Evolutionary conservation across 1,140 invertebrate species (phyloP), one percentile per base, ranked within the genome.

Genomic region (Aphaenogaster rudis): DNA sequence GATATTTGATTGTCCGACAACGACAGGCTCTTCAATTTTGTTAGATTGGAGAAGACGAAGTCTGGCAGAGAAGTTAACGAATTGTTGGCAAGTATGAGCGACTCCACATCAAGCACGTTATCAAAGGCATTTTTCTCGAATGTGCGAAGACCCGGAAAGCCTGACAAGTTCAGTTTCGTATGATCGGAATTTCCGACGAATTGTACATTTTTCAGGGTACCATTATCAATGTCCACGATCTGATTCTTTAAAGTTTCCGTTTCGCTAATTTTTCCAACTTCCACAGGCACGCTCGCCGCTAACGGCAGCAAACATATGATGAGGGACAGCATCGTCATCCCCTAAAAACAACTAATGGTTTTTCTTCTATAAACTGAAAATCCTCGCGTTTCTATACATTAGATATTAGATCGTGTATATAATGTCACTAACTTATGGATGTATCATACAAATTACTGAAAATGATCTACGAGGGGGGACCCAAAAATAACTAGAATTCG

Each of bases 21-120:
- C 0, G 85, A 92, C 1, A 94, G 28, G 11, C 45, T 72, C 36
- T 88, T 74, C 1, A 94, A 67, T 9, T 86, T 89, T 5, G 87
- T 91, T 8, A 94, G 50, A 67, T 93, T 91, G 1, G 91, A 88
- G 78, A 94, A 94, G 0, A 93, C 69, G n/a, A 87, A 90, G 1
- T 91, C 84, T 2, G 93, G 93, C 0, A 94, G 88, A 15, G 74
- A 67, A 9, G 59, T 71, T 2, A 94, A 36, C 0, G 77, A 86
- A 57, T 94, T 94, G 39, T 91, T 89, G 3, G 79, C 42, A n/a
- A 94, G 57, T 67, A 77, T 85, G 2, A 94, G 61, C 4, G 63
- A 85, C n/a, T 92, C 91, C 7, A 92, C 54, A 11, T 88, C 39
- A 0, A 45, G 8, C 1, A 93, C 21, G 21, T 92, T 80, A 13